Evolutionary conservation across 2,888 invertebrate genomes (phyloP).

Genomic region (Agrilus biguttatus): DNA sequence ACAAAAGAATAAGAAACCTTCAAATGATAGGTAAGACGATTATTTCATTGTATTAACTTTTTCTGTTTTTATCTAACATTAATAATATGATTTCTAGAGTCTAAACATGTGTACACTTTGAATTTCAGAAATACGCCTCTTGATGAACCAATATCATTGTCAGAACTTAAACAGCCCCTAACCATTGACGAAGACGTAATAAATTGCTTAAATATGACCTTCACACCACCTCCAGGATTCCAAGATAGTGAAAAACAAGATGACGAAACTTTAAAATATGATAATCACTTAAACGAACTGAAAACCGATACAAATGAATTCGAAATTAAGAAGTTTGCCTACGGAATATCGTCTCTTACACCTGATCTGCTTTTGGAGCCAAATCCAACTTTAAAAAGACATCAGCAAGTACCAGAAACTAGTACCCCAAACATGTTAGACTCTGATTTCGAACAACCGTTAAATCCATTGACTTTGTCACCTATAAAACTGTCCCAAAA

Average conservation of each 20-base stretch:
- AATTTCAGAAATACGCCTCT: constrained; percentile 1
- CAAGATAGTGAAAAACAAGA: constrained; percentile 9
- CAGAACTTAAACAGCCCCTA: constrained; percentile 1
- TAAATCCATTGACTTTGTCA: constrained; percentile 4
- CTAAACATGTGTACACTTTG: no score
- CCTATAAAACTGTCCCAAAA: constrained; percentile 3
- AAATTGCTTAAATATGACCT: constrained; percentile 7
- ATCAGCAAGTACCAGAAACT: background rate
- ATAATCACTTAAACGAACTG: background rate
- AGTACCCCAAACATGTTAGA: constrained; percentile 4
- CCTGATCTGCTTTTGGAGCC: constrained; percentile 4
- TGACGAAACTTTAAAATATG: background rate
- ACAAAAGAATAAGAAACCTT: constrained; percentile 8
- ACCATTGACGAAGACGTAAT: constrained; percentile 3
- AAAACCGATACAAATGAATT: background rate
- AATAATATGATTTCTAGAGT: background rate
- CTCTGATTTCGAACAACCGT: background rate
- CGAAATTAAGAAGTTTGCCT: background rate
- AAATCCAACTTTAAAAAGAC: background rate
- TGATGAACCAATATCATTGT: background rate
- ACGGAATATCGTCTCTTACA: constrained; percentile 5
- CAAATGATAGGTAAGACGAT: background rate
- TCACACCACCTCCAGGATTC: constrained; percentile 16
- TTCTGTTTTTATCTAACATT: constrained; percentile 3
- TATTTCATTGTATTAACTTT: background rate